A percentile compares a stretch with the other conserved stretches of the same genome.
Evolutionary conservation across 1,140 invertebrate genomes (phyloP).

Genomic region (Cecropterus lyciades): DNA sequence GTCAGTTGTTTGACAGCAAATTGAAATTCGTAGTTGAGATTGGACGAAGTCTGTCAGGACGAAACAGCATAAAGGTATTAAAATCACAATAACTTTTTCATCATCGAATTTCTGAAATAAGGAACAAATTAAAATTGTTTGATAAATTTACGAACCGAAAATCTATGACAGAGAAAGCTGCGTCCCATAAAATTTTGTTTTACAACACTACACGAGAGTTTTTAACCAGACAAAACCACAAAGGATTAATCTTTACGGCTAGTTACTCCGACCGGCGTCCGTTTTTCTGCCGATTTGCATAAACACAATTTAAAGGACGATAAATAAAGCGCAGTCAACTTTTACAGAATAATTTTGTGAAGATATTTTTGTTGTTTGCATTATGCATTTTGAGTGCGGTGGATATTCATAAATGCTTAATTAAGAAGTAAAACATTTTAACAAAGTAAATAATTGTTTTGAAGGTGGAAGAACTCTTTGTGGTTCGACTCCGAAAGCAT

Average conservation of each 20-base stretch:
- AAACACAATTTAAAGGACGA: slow-evolving; percentile 22
- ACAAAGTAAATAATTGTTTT: too few species aligned
- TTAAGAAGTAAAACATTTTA: not conserved
- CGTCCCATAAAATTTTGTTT: not conserved
- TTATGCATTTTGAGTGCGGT: slow-evolving; percentile 1
- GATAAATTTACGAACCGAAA: too few species aligned
- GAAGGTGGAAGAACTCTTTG: too few species aligned
- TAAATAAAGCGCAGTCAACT: slow-evolving; percentile 27
- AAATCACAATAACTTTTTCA: too few species aligned
- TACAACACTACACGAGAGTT: slow-evolving; percentile 5
- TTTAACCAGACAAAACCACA: slow-evolving; percentile 16
- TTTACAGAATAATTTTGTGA: slow-evolving; percentile 19
- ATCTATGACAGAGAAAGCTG: too few species aligned
- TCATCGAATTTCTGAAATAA: too few species aligned
- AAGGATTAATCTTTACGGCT: slow-evolving; percentile 28
- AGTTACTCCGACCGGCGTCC: slow-evolving; percentile 19
- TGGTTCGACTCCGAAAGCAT: too few species aligned
- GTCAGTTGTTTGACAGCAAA: too few species aligned
- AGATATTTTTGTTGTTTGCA: not conserved
- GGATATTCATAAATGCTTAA: not conserved
- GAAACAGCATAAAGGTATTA: not conserved
- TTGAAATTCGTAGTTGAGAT: too few species aligned
- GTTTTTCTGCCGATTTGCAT: slow-evolving; percentile 32
- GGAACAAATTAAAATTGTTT: too few species aligned
- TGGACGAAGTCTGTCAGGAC: too few species aligned